Base-by-base conservation (phyloP, 1,140 invertebrate species). In the Palaemon carinicauda region DNA sequence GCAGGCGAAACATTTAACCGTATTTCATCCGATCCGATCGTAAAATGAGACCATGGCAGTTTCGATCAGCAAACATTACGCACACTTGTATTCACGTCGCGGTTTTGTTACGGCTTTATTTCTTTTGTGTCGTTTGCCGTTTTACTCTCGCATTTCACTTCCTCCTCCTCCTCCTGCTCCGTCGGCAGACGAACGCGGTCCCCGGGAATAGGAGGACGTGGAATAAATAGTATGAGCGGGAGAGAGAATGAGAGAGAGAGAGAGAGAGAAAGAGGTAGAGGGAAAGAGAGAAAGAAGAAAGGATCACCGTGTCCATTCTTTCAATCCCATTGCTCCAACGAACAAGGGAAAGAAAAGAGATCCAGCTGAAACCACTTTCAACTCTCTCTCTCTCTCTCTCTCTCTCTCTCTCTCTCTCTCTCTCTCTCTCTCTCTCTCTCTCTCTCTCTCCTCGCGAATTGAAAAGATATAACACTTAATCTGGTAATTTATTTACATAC, bases 251-350 rank as follows among this genome's bases (percentile, higher is more conserved):
- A 77, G 74, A 51, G 33, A 51, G 74, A 77, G 74, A 51, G 33
- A 77, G 74, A 77, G 74, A 51, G 33, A 51, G 74, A 77, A 41
- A 27, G 51, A 79, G 74, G 14, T 1, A 51, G 74, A 77, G 74
- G n/a, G 33, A 51, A 33, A 77, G 74, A 51, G 33, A 77, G 74
- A 77, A 33, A 51, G 33, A 51, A 33, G 50, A 41, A 77, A 31
- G 50, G 33, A 41, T 15, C 69, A 3, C 21, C 27, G n/a, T 5
- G 41, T 41, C 41, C 41, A 41, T 41, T 41, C 41, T 41, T 41
- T 41, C 41, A 5, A 41, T 10, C 41, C 2, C 9, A 10, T 41
- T 41, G 41, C 41, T 41, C 41, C 10, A n/a, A n/a, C n/a, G 5
- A 12, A 12, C 41, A 41, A 12, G 41, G 3, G 5, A 41, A 41